Percentiles rank a stretch among this genome's conserved stretches.
Conservation (phyloP, 2,113 vertebrate species). For the Phrynosoma platyrhinos region DNA sequence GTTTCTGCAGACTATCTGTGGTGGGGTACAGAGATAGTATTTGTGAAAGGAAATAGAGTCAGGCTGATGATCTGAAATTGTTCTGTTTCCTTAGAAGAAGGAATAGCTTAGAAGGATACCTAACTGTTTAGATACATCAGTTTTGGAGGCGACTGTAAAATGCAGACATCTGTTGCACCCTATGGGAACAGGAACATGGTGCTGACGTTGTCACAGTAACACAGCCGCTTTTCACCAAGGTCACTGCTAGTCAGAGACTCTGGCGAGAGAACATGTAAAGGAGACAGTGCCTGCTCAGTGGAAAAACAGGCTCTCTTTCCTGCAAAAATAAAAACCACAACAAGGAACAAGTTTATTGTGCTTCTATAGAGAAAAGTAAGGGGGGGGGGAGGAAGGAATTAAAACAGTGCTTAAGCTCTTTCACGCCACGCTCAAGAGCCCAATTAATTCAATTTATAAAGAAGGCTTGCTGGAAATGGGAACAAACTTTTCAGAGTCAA, state of each 20-base stretch:
- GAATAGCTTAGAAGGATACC: background rate
- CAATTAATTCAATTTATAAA: background rate
- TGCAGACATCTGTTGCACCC: conserved; percentile 15
- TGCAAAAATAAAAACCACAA: background rate
- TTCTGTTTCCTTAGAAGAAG: background rate
- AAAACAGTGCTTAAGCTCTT: background rate
- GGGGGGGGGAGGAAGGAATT: background rate
- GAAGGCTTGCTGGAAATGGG: background rate
- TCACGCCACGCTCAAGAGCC: background rate
- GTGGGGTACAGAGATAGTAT: background rate
- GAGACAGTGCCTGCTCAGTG: background rate
- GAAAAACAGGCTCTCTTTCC: background rate
- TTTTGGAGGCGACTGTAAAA: conserved; percentile 16
- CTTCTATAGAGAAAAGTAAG: background rate
- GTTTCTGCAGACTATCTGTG: background rate
- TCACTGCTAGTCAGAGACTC: background rate
- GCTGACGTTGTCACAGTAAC: conserved; percentile 37
- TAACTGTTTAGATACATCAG: background rate
- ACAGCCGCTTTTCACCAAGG: conserved; percentile 6
- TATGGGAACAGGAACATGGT: conserved; percentile 15
- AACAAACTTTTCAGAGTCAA: background rate
- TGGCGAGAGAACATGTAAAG: background rate
- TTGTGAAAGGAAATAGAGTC: too few relatives aligned
- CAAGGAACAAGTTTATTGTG: background rate
- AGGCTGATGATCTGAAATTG: background rate